These are phyloP conservation scores for Menura novaehollandiae DNA, from an alignment of 2,113 vertebrate genomes.

Conservation along the genomic window DNA sequence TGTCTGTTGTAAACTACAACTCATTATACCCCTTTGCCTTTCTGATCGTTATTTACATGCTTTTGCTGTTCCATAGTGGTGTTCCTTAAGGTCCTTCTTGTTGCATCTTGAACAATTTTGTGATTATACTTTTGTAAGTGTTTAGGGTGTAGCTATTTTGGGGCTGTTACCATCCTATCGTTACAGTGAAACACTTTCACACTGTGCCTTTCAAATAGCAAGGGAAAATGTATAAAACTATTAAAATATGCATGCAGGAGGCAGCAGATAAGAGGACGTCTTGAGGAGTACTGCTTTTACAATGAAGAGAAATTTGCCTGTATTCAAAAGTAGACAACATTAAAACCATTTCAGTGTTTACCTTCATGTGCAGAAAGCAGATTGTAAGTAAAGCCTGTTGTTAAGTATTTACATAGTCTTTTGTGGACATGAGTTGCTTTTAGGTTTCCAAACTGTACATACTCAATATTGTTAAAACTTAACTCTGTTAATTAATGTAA, in stretches of 20 bases:
- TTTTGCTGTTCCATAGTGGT: not conserved
- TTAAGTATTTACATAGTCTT: not conserved
- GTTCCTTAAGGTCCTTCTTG: not conserved
- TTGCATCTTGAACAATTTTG: not conserved
- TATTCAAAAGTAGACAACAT: not conserved
- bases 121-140: not conserved
- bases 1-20: not conserved
- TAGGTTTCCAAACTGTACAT: not conserved
- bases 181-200: not conserved
- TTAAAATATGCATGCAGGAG: not conserved
- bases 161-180: accelerated
- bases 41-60: not conserved
- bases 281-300: not conserved
- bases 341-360: not conserved
- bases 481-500: not conserved
- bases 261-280: not conserved
- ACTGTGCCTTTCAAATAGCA: not conserved
- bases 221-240: not conserved
- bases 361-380: not conserved
- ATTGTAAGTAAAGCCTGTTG: not conserved
- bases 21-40: not conserved
- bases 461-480: not conserved
- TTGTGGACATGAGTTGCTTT: not conserved
- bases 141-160: not conserved
- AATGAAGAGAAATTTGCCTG: not conserved